Conservation (phyloP, 1,140 invertebrate species). For the Caenorhabditis latens region DNA sequence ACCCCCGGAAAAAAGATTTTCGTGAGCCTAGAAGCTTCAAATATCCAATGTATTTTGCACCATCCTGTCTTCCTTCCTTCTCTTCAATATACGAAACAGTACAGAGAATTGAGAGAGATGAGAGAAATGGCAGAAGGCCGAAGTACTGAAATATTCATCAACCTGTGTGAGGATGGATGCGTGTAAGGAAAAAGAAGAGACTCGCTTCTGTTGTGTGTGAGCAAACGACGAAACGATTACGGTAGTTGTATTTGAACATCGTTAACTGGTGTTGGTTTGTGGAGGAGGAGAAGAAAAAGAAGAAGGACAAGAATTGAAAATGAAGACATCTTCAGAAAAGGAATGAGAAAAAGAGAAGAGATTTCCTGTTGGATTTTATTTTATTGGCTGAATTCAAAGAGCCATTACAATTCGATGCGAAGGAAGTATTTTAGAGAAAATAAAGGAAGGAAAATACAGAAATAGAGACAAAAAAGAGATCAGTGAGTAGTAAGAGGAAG, state of each 20-base stretch:
- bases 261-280: slow-evolving; percentile 33
- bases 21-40: not conserved
- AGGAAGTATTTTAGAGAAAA: not conserved
- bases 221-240: slow-evolving; percentile 52
- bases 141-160: slow-evolving; percentile 55
- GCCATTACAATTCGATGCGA: slow-evolving; percentile 29
- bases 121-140: slow-evolving; percentile 46
- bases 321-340: not conserved
- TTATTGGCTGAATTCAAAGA: slow-evolving; percentile 29
- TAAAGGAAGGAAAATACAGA: not conserved
- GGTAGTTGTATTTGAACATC: slow-evolving; percentile 49
- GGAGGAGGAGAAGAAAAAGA: not conserved
- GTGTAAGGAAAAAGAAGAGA: slow-evolving; percentile 44
- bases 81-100: not conserved
- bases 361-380: slow-evolving; percentile 39
- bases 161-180: slow-evolving; percentile 55
- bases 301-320: slow-evolving; percentile 49
- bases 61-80: slow-evolving; percentile 49
- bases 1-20: not conserved
- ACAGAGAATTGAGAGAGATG: not conserved
- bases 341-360: not conserved
- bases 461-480: not conserved
- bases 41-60: slow-evolving; percentile 50
- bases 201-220: slow-evolving; percentile 4
- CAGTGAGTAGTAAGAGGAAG: not conserved